Evolutionary conservation across 2,888 invertebrate genomes (phyloP).

Genomic region (Pteria penguin): DNA sequence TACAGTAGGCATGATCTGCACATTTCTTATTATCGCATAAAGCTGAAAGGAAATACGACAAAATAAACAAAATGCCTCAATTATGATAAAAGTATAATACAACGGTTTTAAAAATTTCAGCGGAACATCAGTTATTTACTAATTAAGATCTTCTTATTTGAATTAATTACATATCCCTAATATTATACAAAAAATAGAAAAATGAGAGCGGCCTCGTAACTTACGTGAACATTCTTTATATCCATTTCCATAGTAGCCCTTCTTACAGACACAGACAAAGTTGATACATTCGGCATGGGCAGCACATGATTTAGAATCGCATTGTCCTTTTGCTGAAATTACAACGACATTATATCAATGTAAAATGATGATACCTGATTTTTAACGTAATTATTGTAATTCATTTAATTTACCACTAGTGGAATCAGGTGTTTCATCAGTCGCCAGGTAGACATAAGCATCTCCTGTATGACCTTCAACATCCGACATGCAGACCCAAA

Average conservation of each 20-base stretch:
- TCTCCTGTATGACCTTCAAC: too few species aligned
- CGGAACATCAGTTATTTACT: neutral
- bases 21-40: conserved; percentile 31
- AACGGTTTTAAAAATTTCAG: neutral
- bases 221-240: neutral
- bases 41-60: conserved; percentile 13
- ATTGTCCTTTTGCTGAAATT: conserved; percentile 6
- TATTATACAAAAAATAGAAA: too few species aligned
- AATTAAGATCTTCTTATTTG: too few species aligned
- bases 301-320: conserved; percentile 6
- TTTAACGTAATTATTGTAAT: neutral
- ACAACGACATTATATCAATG: neutral
- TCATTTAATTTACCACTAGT: too few species aligned
- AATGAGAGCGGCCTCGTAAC: too few species aligned
- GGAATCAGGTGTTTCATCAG: too few species aligned
- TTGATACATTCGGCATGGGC: conserved; percentile 16
- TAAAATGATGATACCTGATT: neutral
- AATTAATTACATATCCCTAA: too few species aligned
- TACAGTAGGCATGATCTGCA: conserved; percentile 26
- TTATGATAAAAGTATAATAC: neutral
- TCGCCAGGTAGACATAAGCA: too few species aligned
- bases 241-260: conserved; percentile 15
- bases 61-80: too few species aligned
- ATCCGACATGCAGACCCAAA: too few species aligned
- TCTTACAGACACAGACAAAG: conserved; percentile 15